Evolutionary conservation across 2,113 vertebrate species (phyloP).

Genomic region (Gopherus flavomarginatus): DNA sequence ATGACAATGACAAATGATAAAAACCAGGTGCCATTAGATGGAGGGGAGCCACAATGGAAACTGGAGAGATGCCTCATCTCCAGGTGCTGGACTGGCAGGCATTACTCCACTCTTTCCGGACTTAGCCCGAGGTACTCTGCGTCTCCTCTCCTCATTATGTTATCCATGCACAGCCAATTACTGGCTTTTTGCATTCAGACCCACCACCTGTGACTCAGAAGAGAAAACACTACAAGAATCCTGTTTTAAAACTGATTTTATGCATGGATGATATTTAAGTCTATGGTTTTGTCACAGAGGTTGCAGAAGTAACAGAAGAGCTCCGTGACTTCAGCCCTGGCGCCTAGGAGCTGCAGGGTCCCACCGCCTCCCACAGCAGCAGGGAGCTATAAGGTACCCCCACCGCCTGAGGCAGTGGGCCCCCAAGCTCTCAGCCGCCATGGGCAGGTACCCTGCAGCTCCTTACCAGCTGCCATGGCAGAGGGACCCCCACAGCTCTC

Average conservation of each 20-base stretch:
- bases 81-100: neutral
- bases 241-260: neutral
- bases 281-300: no score
- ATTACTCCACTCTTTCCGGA: neutral
- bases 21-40: neutral
- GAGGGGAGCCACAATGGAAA: neutral
- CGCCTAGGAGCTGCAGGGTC: no score
- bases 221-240: neutral
- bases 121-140: neutral
- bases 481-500: no score
- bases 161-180: fast-evolving
- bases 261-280: neutral
- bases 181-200: neutral
- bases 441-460: no score
- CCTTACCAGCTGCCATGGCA: no score
- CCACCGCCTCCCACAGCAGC: no score
- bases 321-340: no score
- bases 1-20: fast-evolving
- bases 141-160: neutral
- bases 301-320: no score
- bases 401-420: no score
- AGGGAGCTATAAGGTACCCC: no score
- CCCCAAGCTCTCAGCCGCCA: no score
- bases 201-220: neutral
- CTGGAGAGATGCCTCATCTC: neutral